Conservation (phyloP, 1,140 invertebrate genomes). For the Caenorhabditis tropicalis region DNA sequence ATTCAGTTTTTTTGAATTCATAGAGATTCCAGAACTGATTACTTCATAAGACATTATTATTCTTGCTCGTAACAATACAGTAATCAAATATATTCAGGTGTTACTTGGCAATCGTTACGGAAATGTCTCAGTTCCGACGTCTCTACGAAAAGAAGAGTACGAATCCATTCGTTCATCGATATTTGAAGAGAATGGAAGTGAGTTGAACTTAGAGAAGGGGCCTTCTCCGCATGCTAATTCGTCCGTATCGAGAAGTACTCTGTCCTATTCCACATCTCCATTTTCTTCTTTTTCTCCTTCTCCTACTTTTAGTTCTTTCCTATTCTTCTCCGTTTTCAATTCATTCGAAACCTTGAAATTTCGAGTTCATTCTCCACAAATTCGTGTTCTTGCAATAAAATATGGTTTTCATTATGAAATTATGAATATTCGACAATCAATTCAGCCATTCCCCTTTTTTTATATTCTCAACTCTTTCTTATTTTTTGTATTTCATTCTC, state of each 20-base stretch:
- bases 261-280: constrained; percentile 15
- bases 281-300: background rate
- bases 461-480: background rate
- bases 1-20: too few species aligned
- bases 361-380: background rate
- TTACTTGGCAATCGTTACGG: constrained; percentile 47
- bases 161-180: constrained; percentile 45
- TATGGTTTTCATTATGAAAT: too few species aligned
- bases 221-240: constrained; percentile 13
- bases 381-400: background rate
- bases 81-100: background rate
- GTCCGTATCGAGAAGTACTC: constrained; percentile 13
- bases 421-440: background rate
- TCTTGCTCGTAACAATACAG: too few species aligned
- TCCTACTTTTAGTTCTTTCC: background rate
- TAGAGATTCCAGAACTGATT: too few species aligned
- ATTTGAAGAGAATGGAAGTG: constrained; percentile 53
- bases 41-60: too few species aligned
- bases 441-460: background rate
- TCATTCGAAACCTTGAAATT: background rate
- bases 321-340: constrained; percentile 11
- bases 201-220: background rate
- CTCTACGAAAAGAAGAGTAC: constrained; percentile 47
- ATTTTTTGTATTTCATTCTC: background rate
- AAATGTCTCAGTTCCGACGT: constrained; percentile 17